Base-by-base conservation (phyloP, 92 coral and sea anemone genomes). In the Siderastrea siderea region DNA sequence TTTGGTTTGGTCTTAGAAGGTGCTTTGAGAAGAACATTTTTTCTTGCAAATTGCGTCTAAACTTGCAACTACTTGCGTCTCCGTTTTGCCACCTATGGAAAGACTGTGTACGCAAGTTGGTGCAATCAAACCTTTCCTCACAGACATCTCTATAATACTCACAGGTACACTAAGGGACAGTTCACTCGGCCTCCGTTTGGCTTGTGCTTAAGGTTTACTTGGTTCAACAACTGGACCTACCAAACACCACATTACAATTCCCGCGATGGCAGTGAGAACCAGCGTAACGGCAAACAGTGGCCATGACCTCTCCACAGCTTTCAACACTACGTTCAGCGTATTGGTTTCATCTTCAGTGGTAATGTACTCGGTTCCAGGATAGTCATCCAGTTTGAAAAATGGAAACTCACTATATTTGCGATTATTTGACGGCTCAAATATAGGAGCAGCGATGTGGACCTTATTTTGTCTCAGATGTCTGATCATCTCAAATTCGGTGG, bases 231-330 rank as follows among this genome's bases (percentile, higher is more conserved):
- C 38, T 26, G 61, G 1, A 52, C 93, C 16, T 71, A 89, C 93
- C 93, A 89, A 75, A 16, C 62, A 61, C 93, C 93, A 89, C 79
- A 89, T 69, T 3, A 83, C 75, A 9, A 89, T 15, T 2, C 93
- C 93, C 78, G 87, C 78, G 4, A 84, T 67, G 7, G 83, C 87
- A 59, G 93, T 86, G 4, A 68, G 68, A 6, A 61, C 76, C 45
- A 89, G 44, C 1, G 83, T 68, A 2, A 89, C 55, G 3, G 79
- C 86, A 5, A 84, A 17, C 71, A 89, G 16, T 26, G 93, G 89
- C 75, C 87, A 68, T 46, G 93, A 52, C 49, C 74, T 84, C 26
- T 47, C 4, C 12, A 84, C 72, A 3, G 87, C n/a, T 9, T 73
- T 51, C 12, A 84, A 7, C 15, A 84, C 73, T 16, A 74, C 64